These are phyloP conservation scores for Zoanthus sansibaricus DNA, from an alignment of 92 coral and sea anemone species.

Conservation along the genomic window DNA sequence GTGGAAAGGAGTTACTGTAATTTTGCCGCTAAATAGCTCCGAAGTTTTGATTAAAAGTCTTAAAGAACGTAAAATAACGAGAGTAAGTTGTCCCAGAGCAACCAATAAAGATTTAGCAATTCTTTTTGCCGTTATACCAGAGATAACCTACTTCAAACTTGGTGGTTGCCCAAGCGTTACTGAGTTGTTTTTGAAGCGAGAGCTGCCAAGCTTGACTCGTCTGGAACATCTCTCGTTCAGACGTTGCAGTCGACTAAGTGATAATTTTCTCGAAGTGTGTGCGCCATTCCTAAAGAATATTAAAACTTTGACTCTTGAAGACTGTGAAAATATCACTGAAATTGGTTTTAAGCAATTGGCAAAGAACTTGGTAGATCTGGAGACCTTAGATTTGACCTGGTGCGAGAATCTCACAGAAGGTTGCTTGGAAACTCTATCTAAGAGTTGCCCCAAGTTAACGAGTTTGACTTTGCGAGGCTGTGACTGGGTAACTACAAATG, in stretches of 20 bases:
- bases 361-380: conserved; percentile 71
- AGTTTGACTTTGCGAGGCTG: conserved; percentile 81
- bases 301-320: conserved; percentile 78
- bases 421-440: conserved; percentile 72
- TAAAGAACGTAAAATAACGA: conserved; percentile 76
- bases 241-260: conserved; percentile 82
- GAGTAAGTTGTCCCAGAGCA: conserved; percentile 75
- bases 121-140: conserved; percentile 74
- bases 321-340: conserved; percentile 84
- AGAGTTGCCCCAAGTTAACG: conserved; percentile 73
- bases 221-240: conserved; percentile 83
- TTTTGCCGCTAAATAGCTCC: conserved; percentile 74
- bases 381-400: conserved; percentile 86
- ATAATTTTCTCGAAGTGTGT: conserved; percentile 78
- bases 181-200: conserved; percentile 74
- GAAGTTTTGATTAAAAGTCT: conserved; percentile 76
- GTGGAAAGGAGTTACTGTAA: conserved; percentile 79
- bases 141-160: conserved; percentile 77
- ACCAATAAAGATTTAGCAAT: conserved; percentile 74
- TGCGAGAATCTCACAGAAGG: conserved; percentile 84
- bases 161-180: conserved; percentile 90
- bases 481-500: conserved; percentile 88
- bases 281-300: conserved; percentile 77
- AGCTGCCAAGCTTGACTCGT: conserved; percentile 64
- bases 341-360: conserved; percentile 79